A percentile compares a stretch with the other conserved stretches of the same genome.
Conservation (phyloP, 2,113 vertebrate genomes). For the Colius striatus region DNA sequence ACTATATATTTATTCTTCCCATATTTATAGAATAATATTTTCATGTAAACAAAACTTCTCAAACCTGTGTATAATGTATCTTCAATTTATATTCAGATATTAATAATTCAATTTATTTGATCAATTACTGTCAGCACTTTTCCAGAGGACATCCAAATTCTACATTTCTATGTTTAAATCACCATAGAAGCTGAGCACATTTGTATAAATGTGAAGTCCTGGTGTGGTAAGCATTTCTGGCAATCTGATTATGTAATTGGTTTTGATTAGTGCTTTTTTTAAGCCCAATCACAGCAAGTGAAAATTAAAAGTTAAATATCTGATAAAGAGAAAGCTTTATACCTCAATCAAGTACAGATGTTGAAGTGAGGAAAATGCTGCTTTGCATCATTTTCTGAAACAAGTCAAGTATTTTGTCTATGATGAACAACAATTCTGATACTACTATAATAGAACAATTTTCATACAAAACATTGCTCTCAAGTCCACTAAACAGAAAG, state of each 20-base stretch:
- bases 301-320: constrained; percentile 18
- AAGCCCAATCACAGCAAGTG: background rate
- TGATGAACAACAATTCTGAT: background rate
- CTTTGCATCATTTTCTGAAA: background rate
- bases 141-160: background rate
- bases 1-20: background rate
- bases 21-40: background rate
- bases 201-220: constrained; percentile 1
- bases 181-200: background rate
- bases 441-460: background rate
- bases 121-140: background rate
- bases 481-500: background rate
- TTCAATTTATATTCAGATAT: background rate
- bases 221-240: background rate
- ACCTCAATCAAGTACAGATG: background rate
- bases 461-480: background rate
- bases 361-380: background rate
- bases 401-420: background rate
- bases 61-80: background rate
- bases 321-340: background rate
- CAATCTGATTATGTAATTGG: background rate
- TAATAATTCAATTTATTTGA: background rate
- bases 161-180: background rate
- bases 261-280: constrained; percentile 25
- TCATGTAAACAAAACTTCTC: background rate